A percentile compares a stretch with the other conserved stretches of the same genome.
phyloP scores from a whole-genome alignment of 2,797 vertebrate genomes.

The Helostoma temminkii region DNA sequence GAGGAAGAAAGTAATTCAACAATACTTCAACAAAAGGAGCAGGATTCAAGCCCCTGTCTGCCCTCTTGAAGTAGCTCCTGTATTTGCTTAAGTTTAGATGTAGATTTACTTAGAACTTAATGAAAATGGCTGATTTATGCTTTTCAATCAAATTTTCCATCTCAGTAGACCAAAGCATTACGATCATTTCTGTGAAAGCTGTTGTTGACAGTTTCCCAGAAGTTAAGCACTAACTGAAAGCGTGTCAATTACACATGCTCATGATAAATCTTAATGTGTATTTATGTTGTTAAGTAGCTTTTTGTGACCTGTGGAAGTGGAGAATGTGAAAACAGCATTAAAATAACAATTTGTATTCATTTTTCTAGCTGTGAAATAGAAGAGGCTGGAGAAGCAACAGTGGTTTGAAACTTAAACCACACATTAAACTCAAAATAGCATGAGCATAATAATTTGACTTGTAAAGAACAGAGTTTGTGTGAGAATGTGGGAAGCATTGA shows the following conservation, averaged over 20 bases:
- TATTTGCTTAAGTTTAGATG: no score
- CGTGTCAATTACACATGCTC: not conserved
- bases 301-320: not conserved
- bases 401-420: no score
- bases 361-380: no score
- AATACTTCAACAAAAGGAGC: conserved; percentile 24
- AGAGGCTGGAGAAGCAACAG: no score
- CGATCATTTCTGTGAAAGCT: not conserved
- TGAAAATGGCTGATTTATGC: not conserved
- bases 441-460: not conserved
- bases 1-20: conserved; percentile 17
- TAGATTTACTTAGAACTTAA: not conserved
- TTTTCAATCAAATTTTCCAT: not conserved
- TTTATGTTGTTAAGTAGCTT: not conserved
- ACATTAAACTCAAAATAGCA: no score
- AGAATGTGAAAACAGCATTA: no score
- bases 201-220: not conserved
- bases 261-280: not conserved
- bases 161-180: not conserved
- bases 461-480: not conserved
- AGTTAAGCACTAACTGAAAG: not conserved
- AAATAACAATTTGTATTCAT: no score
- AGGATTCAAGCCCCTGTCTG: not conserved
- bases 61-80: not conserved
- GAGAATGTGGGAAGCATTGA: not conserved